phyloP scores from a whole-genome alignment of 2,113 vertebrate species.

The Zapornia atra region DNA sequence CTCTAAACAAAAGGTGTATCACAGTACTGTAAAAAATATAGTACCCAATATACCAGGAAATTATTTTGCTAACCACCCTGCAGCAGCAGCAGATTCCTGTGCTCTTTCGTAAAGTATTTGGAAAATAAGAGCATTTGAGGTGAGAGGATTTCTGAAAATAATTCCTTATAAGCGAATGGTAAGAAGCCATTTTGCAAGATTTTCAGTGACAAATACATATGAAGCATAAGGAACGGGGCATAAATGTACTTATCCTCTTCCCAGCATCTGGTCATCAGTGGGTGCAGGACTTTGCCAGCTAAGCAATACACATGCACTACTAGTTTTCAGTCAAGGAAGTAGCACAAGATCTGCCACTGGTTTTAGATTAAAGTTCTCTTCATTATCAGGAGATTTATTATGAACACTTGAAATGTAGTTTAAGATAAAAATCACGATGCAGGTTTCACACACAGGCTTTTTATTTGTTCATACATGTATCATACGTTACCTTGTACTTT shows the following conservation, averaged over 20 bases:
- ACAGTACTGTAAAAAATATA: neutral
- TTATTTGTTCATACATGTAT: fast-evolving
- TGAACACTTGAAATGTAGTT: neutral
- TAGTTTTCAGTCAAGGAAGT: neutral
- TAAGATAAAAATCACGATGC: neutral
- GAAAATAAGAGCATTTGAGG: conserved; percentile 41
- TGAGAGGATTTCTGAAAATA: neutral
- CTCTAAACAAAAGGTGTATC: neutral
- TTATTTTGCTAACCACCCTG: conserved; percentile 23
- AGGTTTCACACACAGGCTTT: neutral
- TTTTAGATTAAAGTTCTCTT: neutral
- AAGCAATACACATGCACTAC: neutral
- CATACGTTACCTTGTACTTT: neutral
- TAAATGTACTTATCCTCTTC: neutral
- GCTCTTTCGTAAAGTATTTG: neutral
- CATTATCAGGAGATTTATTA: neutral
- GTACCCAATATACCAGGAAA: neutral
- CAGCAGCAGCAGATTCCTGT: conserved; percentile 4
- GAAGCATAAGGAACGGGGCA: neutral
- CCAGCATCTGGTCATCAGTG: neutral
- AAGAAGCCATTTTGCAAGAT: neutral
- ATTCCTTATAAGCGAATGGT: neutral
- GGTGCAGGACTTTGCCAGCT: neutral
- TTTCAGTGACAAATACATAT: neutral
- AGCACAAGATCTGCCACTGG: neutral